A percentile compares a stretch with the other conserved stretches of the same genome.
Conservation (phyloP, 37 sponge, comb jelly and placozoan genomes). For the Mnemiopsis leidyi region DNA sequence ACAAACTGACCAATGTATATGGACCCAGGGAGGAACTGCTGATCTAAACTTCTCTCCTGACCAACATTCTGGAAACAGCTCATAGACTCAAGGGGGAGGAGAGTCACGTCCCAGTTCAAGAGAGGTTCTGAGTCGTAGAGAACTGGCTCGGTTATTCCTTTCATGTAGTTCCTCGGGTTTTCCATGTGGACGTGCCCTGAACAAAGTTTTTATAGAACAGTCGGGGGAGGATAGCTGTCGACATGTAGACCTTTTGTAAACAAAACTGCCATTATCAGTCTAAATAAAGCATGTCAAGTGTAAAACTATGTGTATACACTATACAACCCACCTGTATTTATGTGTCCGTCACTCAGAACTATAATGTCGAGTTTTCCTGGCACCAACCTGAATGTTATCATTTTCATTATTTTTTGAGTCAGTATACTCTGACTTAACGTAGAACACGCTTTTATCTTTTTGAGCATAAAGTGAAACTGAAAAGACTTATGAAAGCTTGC, state of each 20-base stretch:
- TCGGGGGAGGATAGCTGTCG: no score
- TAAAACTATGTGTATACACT: no score
- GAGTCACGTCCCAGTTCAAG: neutral
- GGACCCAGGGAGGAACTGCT: constrained; percentile 11
- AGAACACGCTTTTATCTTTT: no score
- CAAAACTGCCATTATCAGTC: no score
- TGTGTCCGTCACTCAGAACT: constrained; percentile 50
- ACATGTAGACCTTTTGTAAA: no score
- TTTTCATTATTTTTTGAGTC: no score
- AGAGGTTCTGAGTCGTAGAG: neutral
- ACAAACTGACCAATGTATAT: constrained; percentile 11
- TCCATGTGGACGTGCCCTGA: constrained; percentile 32
- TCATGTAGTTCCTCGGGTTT: constrained; percentile 35
- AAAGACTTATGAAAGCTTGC: no score
- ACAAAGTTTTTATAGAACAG: no score
- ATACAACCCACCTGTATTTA: constrained; percentile 50
- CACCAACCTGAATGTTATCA: neutral
- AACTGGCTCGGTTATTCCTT: constrained; percentile 27
- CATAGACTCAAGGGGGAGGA: constrained; percentile 1
- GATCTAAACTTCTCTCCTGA: neutral
- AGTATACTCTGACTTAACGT: no score
- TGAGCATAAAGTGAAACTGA: no score
- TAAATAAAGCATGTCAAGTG: no score
- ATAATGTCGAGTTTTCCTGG: constrained; percentile 35
- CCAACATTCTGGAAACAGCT: neutral